Conservation (phyloP, 2,113 vertebrate genomes). For the Muntiacus reevesi region DNA sequence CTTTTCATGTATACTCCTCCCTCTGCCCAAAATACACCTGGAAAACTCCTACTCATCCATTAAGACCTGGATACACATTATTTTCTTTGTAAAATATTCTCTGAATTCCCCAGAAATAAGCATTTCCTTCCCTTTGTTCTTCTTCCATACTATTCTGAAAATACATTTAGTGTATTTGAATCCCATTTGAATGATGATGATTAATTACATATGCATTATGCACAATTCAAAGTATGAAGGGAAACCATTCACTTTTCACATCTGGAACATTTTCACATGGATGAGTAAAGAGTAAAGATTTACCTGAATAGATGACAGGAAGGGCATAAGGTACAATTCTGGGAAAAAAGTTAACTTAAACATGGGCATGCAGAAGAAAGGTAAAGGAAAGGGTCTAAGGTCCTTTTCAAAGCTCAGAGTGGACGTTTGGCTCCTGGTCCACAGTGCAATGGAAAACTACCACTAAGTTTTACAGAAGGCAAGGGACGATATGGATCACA, state of each 20-base stretch:
- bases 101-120: constrained; percentile 45
- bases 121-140: not conserved
- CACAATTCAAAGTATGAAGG: constrained; percentile 14
- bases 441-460: not conserved
- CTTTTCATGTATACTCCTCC: not conserved
- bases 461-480: not conserved
- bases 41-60: constrained; percentile 16
- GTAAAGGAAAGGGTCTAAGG: not conserved
- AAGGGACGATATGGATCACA: not conserved
- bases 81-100: constrained; percentile 40
- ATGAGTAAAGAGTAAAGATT: not conserved
- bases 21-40: constrained; percentile 2
- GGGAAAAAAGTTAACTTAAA: not conserved
- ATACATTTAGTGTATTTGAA: constrained; percentile 26
- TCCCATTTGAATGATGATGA: constrained; percentile 25
- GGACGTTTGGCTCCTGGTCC: not conserved
- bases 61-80: not conserved
- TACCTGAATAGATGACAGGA: not conserved
- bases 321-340: not conserved
- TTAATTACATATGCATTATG: constrained; percentile 24
- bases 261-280: not conserved
- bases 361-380: not conserved
- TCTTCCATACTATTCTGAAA: constrained; percentile 32
- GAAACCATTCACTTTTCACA: not conserved
- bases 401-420: not conserved